Base-by-base conservation (phyloP, 1,140 invertebrate species). In the Megalopta genalis region DNA sequence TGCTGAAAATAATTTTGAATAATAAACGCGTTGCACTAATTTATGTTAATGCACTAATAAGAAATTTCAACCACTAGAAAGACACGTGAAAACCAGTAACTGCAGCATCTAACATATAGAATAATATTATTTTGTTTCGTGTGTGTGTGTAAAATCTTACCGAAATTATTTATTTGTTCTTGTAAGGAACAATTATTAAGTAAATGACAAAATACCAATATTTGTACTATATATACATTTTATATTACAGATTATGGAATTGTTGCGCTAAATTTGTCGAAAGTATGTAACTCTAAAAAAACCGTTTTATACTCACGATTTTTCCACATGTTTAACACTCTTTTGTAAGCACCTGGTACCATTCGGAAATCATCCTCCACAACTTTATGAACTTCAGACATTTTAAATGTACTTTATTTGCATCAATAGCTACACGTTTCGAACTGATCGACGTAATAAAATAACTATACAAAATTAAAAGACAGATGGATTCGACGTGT, bases 291-390 rank as follows among this genome's bases (percentile, higher is more conserved):
- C 7, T 49, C 2, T 16, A 63, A 6, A 39, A 25, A 25, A 75
- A 67, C 62, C 27, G 52, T 37, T 37, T 25, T 12, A 14, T 72
- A 89, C 88, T 89, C 75, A 89, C 88, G 88, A 88, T 83, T 83
- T 81, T 88, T 80, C 88, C 88, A 89, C 14, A 84, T 65, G 39
- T 86, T 79, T 37, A 89, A 82, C 64, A 89, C 66, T 66, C 85
- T 78, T 73, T 86, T 82, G 65, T 88, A 89, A 73, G 67, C 78
- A 49, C 72, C 86, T 27, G 85, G 77, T 37, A 83, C 62, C 81
- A 77, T 88, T 66, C 73, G 57, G n/a, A 62, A 68, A 27, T 75
- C 67, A 57, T 82, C 42, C 37, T 70, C 23, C 27, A n/a, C 60
- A n/a, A n/a, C 46, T 70, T 70, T 64, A 23, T 68, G 37, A 32